Evolutionary conservation across 2,113 vertebrate genomes (phyloP), one percentile per base, ranked within the genome.

Genomic region (Saguinus midas): DNA sequence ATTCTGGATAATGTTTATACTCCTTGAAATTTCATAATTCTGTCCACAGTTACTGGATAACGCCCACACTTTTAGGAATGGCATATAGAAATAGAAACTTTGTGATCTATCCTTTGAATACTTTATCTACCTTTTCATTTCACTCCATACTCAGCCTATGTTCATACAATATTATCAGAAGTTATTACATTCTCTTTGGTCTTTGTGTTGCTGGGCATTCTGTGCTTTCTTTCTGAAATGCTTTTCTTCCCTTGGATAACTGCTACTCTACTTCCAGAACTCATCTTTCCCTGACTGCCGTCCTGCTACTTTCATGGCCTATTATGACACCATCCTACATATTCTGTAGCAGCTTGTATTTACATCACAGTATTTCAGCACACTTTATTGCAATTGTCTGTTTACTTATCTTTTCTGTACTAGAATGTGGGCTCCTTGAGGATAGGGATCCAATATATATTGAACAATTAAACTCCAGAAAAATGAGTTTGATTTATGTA

Each of bases 401-500:
- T 80, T 72, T 78, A 43, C 64, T 82, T 93, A 9, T 61, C 57
- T 85, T 95, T 84, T 21, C 25, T 25, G 64, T 97, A 89, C 57
- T 86, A 89, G 75, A 89, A 50, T 82, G 21, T 64, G 17, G 32
- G 18, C 43, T 92, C 8, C 48, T 91, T 84, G 70, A 96, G 4
- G 76, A 84, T 18, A 87, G 43, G 27, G 27, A 66, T 25, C 90
- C 10, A 32, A 10, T 87, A 93, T 70, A 64, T 55, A 91, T n/a
- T 70, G 43, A 87, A 93, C 93, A 89, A 73, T 40, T 80, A 64
- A 91, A 95, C 32, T 75, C 48, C 48, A 48, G 43, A 87, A 32
- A 55, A 84, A 83, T 37, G 40, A 81, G 12, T 85, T 95, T 96
- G n/a, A 73, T 84, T 96, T 88, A 80, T 70, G 83, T 76, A 88